Evolutionary conservation across 2,888 invertebrate species (phyloP).

Genomic region (Tiphia femorata): DNA sequence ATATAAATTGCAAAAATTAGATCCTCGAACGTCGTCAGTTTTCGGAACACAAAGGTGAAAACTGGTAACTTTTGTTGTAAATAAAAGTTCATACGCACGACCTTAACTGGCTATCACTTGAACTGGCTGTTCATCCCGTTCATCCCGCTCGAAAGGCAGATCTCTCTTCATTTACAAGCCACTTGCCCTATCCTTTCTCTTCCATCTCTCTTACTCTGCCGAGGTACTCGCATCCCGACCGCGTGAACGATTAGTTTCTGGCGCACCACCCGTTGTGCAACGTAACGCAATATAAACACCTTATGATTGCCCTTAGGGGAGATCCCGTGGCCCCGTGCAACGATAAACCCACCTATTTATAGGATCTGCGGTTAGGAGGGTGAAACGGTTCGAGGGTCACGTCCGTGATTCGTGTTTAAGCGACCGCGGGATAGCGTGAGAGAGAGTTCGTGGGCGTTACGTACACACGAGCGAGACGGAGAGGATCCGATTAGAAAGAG

Average conservation of each 20-base stretch:
- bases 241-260: slow-evolving; percentile 32
- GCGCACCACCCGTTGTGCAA: slow-evolving; percentile 16
- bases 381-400: slow-evolving; percentile 28
- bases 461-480: too few species aligned
- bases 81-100: too few species aligned
- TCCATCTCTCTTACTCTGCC: neutral
- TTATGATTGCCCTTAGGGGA: slow-evolving; percentile 52
- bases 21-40: too few species aligned
- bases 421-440: slow-evolving; percentile 14
- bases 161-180: neutral
- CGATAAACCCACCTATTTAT: slow-evolving; percentile 40
- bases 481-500: too few species aligned
- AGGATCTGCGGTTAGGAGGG: slow-evolving; percentile 27
- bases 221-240: slow-evolving; percentile 9
- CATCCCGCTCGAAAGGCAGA: too few species aligned
- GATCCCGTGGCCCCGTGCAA: slow-evolving; percentile 31
- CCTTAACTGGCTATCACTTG: too few species aligned
- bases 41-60: too few species aligned
- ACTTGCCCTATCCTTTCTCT: neutral
- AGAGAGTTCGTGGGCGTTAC: too few species aligned
- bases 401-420: slow-evolving; percentile 37
- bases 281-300: slow-evolving; percentile 49
- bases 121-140: too few species aligned
- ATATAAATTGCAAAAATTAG: too few species aligned
- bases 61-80: too few species aligned